Evolutionary conservation across 2,888 invertebrate species (phyloP).

Genomic region (Villa cingulata): DNA sequence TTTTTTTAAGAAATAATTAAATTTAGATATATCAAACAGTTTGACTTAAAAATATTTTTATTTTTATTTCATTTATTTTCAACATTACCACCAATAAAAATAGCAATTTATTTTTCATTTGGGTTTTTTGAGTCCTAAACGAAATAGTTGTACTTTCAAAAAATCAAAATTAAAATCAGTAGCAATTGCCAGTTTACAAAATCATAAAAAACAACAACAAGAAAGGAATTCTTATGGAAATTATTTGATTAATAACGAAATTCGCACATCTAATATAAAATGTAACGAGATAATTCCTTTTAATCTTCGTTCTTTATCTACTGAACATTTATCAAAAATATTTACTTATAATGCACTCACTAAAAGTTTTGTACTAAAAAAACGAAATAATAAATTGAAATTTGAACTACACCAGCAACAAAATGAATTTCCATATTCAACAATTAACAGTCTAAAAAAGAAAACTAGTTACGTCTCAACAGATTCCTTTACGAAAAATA

Average conservation of each 20-base stretch:
- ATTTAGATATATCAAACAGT: too few species aligned
- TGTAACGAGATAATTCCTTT: slow-evolving; percentile 1
- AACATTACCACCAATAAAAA: not conserved
- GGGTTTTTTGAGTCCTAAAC: slow-evolving; percentile 9
- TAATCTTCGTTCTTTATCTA: slow-evolving; percentile 2
- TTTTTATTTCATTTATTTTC: not conserved
- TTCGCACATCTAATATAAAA: not conserved
- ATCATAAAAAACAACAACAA: not conserved
- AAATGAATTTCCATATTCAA: not conserved
- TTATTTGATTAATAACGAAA: not conserved
- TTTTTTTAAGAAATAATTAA: not conserved
- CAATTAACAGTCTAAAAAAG: not conserved
- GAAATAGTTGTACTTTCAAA: slow-evolving; percentile 10
- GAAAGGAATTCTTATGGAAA: not conserved
- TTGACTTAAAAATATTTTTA: not conserved
- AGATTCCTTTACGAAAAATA: slow-evolving; percentile 11
- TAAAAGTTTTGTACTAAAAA: not conserved
- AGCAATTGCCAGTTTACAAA: not conserved
- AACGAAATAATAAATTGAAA: slow-evolving; percentile 1
- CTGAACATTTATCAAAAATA: not conserved
- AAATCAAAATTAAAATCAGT: slow-evolving; percentile 2
- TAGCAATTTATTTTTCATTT: slow-evolving; percentile 5
- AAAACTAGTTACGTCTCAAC: slow-evolving; percentile 13
- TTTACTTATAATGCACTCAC: slow-evolving; percentile 6
- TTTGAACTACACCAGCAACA: too few species aligned